phyloP scores from a whole-genome alignment of 2,797 vertebrate species.

The Periparus ater region DNA sequence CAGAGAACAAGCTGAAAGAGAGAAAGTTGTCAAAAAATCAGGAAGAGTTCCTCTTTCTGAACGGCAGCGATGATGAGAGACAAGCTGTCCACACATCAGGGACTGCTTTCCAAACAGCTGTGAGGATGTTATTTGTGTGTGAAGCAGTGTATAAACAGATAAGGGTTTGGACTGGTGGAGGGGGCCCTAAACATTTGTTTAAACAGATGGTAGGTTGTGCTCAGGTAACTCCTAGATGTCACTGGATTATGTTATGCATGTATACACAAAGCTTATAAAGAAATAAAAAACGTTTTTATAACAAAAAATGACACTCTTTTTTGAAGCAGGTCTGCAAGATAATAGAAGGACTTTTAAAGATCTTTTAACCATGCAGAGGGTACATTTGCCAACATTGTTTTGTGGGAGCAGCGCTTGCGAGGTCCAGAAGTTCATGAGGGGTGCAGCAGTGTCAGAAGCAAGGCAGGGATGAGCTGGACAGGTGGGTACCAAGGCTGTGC shows the following conservation, averaged over 20 bases:
- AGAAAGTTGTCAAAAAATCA: not conserved
- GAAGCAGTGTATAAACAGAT: not conserved
- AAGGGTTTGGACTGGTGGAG: not conserved
- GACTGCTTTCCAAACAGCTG: not conserved
- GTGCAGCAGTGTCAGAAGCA: fast-evolving
- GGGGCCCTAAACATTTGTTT: not conserved
- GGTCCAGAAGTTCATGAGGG: not conserved
- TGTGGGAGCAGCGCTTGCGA: not conserved
- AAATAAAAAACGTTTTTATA: not conserved
- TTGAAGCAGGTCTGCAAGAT: not conserved
- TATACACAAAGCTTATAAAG: not conserved
- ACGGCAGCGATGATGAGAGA: not conserved
- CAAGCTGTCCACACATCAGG: not conserved
- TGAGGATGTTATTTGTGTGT: not conserved
- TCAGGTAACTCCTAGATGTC: not conserved
- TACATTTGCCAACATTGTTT: not conserved
- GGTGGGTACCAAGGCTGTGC: fast-evolving
- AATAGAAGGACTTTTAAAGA: not conserved
- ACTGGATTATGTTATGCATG: not conserved
- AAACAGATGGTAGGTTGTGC: not conserved
- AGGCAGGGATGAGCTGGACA: not conserved
- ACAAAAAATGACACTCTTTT: not conserved
- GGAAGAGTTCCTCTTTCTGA: not conserved
- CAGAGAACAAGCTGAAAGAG: not conserved
- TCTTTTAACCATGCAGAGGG: not conserved